A percentile compares a stretch with the other conserved stretches of the same genome.
phyloP scores from a whole-genome alignment of 2,113 vertebrate species.

The Brachypodius melanocephalos region DNA sequence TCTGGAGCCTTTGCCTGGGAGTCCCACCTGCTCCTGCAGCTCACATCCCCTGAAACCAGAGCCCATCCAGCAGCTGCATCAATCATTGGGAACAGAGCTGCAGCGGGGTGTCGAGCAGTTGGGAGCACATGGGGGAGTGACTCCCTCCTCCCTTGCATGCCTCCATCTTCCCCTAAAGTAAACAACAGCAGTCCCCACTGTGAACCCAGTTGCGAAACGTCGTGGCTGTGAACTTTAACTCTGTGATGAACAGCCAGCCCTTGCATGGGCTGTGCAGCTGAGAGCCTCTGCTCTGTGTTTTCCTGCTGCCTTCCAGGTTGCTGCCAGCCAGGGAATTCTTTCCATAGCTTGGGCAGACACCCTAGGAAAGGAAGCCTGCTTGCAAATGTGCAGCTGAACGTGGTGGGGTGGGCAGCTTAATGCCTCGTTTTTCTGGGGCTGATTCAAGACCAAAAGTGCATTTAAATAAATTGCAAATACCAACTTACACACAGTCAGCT shows the following conservation, averaged over 20 bases:
- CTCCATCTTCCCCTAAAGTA: constrained; percentile 35
- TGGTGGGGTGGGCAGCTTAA: neutral
- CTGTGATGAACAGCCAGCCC: neutral
- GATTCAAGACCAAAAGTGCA: neutral
- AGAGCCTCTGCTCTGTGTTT: neutral
- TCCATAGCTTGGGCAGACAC: neutral
- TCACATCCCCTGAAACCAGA: constrained; percentile 64
- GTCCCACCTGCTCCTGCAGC: constrained; percentile 66
- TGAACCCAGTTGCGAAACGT: constrained; percentile 18
- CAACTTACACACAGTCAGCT: neutral
- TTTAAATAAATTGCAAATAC: neutral
- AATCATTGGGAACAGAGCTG: neutral
- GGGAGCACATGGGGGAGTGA: constrained; percentile 1
- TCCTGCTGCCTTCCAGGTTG: neutral
- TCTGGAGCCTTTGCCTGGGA: neutral
- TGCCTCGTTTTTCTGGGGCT: neutral
- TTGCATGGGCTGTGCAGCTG: neutral
- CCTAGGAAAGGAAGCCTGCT: neutral
- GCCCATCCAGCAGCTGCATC: constrained; percentile 49
- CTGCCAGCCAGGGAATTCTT: constrained; percentile 46
- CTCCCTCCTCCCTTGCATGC: neutral
- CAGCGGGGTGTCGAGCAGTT: neutral
- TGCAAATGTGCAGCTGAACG: neutral
- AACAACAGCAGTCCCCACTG: constrained; percentile 26
- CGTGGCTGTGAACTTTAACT: neutral